These are phyloP conservation scores for Cossypha dichroa DNA, from an alignment of 2,797 vertebrate genomes.

Conservation along the genomic window DNA sequence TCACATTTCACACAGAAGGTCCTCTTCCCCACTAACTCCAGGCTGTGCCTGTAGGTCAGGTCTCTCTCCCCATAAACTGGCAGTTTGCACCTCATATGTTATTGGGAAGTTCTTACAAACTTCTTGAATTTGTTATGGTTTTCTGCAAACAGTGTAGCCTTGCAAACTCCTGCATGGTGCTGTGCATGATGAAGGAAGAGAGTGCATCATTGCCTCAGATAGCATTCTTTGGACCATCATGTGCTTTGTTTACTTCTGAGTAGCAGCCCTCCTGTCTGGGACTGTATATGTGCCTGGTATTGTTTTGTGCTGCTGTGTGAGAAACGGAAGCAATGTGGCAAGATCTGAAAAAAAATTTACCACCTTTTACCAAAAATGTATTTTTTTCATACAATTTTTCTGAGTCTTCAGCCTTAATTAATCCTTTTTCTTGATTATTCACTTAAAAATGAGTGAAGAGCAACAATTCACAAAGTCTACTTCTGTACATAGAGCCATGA, in stretches of 20 bases:
- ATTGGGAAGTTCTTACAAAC: background rate
- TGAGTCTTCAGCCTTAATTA: background rate
- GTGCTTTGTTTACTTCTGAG: background rate
- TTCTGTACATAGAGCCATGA: background rate
- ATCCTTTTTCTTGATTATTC: background rate
- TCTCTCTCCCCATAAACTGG: background rate
- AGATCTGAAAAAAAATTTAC: background rate
- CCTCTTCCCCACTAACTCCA: background rate
- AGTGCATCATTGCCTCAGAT: accelerated
- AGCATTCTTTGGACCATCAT: background rate
- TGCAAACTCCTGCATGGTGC: background rate
- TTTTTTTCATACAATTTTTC: background rate
- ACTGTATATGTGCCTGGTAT: background rate
- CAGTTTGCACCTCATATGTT: background rate
- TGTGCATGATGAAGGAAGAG: background rate
- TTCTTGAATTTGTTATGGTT: background rate
- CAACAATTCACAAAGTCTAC: background rate
- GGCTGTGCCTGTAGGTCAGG: background rate
- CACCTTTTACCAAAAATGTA: background rate
- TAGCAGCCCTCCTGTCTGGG: background rate
- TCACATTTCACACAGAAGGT: background rate
- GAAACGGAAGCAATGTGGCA: background rate
- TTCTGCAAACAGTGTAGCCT: background rate
- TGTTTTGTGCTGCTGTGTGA: background rate
- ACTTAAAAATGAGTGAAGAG: background rate